phyloP scores from a whole-genome alignment of 2,113 vertebrate species.

The Orthonyx spaldingii region DNA sequence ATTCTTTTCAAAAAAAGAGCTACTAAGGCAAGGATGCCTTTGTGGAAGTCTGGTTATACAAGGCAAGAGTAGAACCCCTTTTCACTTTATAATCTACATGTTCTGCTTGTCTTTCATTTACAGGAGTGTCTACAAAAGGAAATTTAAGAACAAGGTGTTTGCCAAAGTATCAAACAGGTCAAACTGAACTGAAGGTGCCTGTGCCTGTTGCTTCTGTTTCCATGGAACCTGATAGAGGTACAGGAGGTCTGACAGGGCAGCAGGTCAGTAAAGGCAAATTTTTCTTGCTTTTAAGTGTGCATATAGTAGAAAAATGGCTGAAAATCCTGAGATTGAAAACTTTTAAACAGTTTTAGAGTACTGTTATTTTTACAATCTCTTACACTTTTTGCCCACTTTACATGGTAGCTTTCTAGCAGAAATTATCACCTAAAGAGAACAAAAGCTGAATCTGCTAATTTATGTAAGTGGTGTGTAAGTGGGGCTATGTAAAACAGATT shows the following conservation, averaged over 20 bases:
- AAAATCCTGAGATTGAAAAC: background rate
- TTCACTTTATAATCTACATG: background rate
- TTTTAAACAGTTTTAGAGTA: background rate
- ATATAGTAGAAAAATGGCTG: background rate
- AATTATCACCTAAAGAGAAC: background rate
- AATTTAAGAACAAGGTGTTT: conserved; percentile 49
- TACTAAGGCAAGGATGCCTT: background rate
- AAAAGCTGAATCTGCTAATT: background rate
- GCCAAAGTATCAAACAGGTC: conserved; percentile 14
- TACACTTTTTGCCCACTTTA: background rate
- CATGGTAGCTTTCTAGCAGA: background rate
- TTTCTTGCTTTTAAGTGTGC: background rate
- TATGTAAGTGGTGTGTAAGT: background rate
- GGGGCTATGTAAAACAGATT: background rate
- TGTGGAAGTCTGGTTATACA: background rate
- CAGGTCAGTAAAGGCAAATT: conserved; percentile 59
- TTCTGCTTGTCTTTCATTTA: conserved; percentile 35
- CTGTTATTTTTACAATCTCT: background rate
- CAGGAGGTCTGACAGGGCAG: conserved; percentile 8
- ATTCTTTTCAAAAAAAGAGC: background rate
- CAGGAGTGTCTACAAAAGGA: conserved; percentile 70
- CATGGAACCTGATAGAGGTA: conserved; percentile 41
- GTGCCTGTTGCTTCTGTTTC: conserved; percentile 13
- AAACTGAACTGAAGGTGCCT: conserved; percentile 57
- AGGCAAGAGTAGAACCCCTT: background rate